Conservation (phyloP, 2,888 invertebrate species). For the Pemphredon lugubris region DNA sequence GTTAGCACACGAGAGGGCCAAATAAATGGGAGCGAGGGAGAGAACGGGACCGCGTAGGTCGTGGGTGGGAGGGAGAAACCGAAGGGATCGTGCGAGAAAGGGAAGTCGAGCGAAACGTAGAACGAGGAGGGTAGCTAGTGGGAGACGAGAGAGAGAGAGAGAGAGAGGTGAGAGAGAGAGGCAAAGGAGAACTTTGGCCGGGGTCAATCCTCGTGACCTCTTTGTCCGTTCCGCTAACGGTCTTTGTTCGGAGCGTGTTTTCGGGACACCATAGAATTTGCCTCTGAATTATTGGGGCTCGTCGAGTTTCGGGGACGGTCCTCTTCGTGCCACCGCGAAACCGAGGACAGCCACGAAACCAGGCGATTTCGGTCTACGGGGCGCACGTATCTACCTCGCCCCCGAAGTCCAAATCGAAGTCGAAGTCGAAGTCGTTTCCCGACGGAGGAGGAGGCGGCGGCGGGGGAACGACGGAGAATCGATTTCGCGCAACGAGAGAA, state of each 20-base stretch:
- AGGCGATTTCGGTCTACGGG: slow-evolving; percentile 20
- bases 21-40: not conserved
- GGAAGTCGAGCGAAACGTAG: not conserved
- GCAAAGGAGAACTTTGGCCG: slow-evolving; percentile 18
- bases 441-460: no score
- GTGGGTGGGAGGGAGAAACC: not conserved
- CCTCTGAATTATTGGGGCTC: slow-evolving; percentile 70
- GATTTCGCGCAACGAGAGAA: not conserved
- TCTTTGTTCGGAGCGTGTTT: slow-evolving; percentile 66
- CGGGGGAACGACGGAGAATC: no score
- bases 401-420: no score
- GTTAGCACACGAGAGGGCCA: not conserved
- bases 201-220: slow-evolving; percentile 53
- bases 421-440: no score
- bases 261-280: slow-evolving; percentile 71
- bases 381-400: no score
- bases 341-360: slow-evolving; percentile 27
- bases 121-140: no score
- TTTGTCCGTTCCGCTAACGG: slow-evolving; percentile 49
- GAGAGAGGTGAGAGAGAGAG: not conserved
- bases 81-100: not conserved
- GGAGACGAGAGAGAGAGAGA: not conserved
- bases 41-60: not conserved
- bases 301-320: slow-evolving; percentile 34
- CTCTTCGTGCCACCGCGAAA: slow-evolving; percentile 26